Percentiles rank a stretch among this genome's conserved stretches.
phyloP scores from a whole-genome alignment of 2,113 vertebrate genomes.

The Podarcis raffonei region DNA sequence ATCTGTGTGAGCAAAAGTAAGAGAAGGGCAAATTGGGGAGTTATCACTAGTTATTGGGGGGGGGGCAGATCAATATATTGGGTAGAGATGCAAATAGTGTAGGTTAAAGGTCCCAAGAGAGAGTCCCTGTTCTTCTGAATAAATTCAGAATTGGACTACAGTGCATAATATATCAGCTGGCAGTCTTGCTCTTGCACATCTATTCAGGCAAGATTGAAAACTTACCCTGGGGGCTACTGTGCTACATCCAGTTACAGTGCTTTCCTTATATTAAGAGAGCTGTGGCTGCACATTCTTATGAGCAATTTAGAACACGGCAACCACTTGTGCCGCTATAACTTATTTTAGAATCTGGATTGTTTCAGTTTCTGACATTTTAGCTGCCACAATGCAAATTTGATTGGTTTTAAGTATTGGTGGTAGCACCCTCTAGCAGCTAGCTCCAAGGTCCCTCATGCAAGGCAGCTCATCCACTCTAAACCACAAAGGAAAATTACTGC shows the following conservation, averaged over 20 bases:
- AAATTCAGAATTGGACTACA: background rate
- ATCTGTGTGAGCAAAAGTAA: background rate
- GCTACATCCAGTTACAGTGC: background rate
- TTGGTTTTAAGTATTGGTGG: background rate
- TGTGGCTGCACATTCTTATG: fast-evolving
- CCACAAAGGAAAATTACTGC: background rate
- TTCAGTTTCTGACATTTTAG: background rate
- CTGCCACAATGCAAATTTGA: fast-evolving
- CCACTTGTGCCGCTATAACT: background rate
- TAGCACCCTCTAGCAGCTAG: fast-evolving
- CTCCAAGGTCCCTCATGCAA: background rate
- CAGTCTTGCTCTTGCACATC: background rate
- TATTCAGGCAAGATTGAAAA: background rate
- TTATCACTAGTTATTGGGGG: background rate
- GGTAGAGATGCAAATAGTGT: background rate
- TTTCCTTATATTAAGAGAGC: background rate
- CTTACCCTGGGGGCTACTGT: background rate
- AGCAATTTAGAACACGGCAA: slow-evolving; percentile 25
- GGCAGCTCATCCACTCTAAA: fast-evolving
- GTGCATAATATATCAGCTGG: background rate
- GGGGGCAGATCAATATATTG: background rate
- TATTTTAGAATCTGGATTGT: background rate
- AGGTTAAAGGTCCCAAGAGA: background rate
- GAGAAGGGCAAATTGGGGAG: background rate
- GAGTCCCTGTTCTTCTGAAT: background rate